Conservation (phyloP, 2,113 vertebrate genomes). For the Solea senegalensis region DNA sequence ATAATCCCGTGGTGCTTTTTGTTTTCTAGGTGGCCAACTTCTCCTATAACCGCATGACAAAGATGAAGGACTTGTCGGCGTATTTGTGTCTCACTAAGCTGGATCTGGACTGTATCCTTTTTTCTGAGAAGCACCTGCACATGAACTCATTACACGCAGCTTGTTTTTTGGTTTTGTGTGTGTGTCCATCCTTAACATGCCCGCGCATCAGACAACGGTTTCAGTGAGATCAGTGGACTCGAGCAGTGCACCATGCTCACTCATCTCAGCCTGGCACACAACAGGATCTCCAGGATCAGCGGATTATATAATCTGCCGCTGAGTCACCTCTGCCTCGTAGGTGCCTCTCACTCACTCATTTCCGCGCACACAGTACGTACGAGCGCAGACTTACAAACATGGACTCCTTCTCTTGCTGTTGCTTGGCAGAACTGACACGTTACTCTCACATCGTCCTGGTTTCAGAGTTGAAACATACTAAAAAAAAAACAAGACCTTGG, state of each 20-base stretch:
- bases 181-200: constrained; percentile 66
- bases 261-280: constrained; percentile 87
- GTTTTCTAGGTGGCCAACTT: constrained; percentile 88
- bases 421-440: neutral
- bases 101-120: constrained; percentile 94
- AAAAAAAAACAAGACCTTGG: no score
- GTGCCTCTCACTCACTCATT: constrained; percentile 18
- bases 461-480: no score
- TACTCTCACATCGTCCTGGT: no score
- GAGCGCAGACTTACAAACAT: neutral
- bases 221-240: constrained; percentile 86
- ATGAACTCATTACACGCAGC: neutral
- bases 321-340: constrained; percentile 86
- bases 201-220: constrained; percentile 81
- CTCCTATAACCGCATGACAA: constrained; percentile 87
- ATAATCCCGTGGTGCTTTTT: constrained; percentile 27
- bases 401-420: neutral
- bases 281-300: constrained; percentile 80
- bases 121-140: constrained; percentile 38
- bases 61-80: constrained; percentile 87
- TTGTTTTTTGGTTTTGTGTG: neutral
- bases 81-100: constrained; percentile 83
- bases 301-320: constrained; percentile 84
- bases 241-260: constrained; percentile 83
- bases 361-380: neutral